Conservation (phyloP, 2,797 vertebrate genomes). For the Galaxias olidus region DNA sequence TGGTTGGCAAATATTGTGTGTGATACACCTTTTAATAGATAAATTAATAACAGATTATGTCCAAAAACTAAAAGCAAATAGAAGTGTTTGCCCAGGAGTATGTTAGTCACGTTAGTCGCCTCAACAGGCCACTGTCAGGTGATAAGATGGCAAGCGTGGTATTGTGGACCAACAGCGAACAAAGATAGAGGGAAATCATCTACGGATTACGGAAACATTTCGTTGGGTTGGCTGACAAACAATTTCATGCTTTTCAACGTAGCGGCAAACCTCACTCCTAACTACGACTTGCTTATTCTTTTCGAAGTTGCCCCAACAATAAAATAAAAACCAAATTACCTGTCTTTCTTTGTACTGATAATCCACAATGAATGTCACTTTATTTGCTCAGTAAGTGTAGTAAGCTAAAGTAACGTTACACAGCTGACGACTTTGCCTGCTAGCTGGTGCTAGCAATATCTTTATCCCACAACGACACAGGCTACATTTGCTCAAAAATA, state of each 20-base stretch:
- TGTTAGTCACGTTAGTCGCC: too few relatives aligned
- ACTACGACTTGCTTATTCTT: slow-evolving; percentile 4
- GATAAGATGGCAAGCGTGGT: background rate
- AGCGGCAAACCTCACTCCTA: background rate
- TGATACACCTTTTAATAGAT: background rate
- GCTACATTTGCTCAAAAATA: slow-evolving; percentile 42
- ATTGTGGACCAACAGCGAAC: too few relatives aligned
- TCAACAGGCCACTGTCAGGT: too few relatives aligned
- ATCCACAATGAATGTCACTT: slow-evolving; percentile 14
- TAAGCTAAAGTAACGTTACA: slow-evolving; percentile 13
- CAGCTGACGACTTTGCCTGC: slow-evolving; percentile 20
- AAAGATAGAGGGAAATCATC: background rate
- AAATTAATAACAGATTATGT: background rate
- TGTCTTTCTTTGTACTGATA: slow-evolving; percentile 9
- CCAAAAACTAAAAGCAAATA: too few relatives aligned
- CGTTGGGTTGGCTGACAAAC: slow-evolving; percentile 3
- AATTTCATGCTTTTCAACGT: slow-evolving; percentile 11
- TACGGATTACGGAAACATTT: background rate
- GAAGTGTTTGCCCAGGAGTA: too few relatives aligned
- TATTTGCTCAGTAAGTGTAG: slow-evolving; percentile 10
- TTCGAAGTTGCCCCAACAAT: slow-evolving; percentile 10
- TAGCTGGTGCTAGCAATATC: slow-evolving; percentile 31
- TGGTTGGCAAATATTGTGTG: background rate
- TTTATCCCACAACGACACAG: slow-evolving; percentile 34
- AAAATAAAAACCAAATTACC: slow-evolving; percentile 7